Base-by-base conservation (phyloP, 2,113 vertebrate genomes). In the Oncorhynchus masou region DNA sequence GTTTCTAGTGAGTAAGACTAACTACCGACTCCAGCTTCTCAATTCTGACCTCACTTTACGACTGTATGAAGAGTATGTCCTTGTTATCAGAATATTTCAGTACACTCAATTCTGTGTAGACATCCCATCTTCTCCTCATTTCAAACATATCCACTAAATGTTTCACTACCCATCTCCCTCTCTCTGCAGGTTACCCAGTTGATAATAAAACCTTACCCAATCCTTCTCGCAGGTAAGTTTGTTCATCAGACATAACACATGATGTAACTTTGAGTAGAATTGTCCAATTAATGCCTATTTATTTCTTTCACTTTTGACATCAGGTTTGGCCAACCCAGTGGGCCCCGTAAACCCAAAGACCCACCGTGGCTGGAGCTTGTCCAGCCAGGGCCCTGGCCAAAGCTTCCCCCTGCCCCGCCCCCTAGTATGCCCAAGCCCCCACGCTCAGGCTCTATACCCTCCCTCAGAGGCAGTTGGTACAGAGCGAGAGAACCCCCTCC, bases 1-100 rank as follows among this genome's bases (percentile, higher is more conserved):
- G 9, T 79, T 73, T 68, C 84, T 79, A 88, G 92, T 93, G 60
- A 86, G 25, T 24, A 24, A 29, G 64, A n/a, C n/a, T 11, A 20
- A 62, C 19, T 2, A 22, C 20, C 8, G n/a, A 62, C n/a, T n/a
- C 59, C n/a, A n/a, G 7, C n/a, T 8, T 22, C 59, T 62, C n/a
- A 8, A 69, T 0, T 7, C 5, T 0, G 20, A 25, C 25, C 31
- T 7, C 49, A 54, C 49, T 54, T 54, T 54, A 57, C 54, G 5
- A 57, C 15, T 57, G 3, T 54, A 13, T 54, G 49, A 15, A 54
- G 12, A 54, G 16, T 15, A 0, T 70, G n/a, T 11, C 3, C 12
- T 67, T 27, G 49, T 77, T 59, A 70, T 70, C 39, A 22, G 22
- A 49, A 22, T 9, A 9, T 29, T 24, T 73, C 15, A 27, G 15